Base-by-base conservation (phyloP, 2,888 invertebrate genomes). In the Nymphalis polychloros region DNA sequence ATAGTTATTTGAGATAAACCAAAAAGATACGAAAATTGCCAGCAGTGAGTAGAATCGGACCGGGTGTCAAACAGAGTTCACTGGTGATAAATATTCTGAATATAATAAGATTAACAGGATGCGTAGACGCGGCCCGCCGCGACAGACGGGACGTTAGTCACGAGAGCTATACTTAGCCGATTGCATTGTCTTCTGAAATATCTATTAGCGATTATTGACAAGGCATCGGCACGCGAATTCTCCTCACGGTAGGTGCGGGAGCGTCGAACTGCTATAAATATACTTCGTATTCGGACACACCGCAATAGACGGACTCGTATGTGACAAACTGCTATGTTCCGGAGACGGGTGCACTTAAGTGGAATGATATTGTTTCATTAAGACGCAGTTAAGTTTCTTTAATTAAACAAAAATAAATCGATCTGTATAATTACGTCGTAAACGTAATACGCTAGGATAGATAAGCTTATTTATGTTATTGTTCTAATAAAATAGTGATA, bases 151-250 rank as follows among this genome's bases (percentile, higher is more conserved):
- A 79, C 88, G 90, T 92, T 92, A 91, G 87, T 92, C 92, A 91
- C 90, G 75, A 77, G 83, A 73, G 78, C 90, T 92, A 92, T 86
- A 89, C 89, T 89, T 92, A 92, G 92, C 81, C 88, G 81, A 86
- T 87, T 88, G 92, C 90, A 92, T 92, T 92, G 92, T 92, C 90
- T 90, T 92, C 92, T 92, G 88, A 91, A 90, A 92, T 91, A 89
- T 92, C 92, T 92, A 92, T 92, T 92, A 92, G 89, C 87, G 88
- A 92, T 92, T 92, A 92, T 92, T 92, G 92, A 92, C 92, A 91
- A 89, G 90, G 89, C 89, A 92, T 91, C 90, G 91, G 92, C 88
- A 91, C 84, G 92, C 91, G 84, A 90, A 87, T 91, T 86, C 88
- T 87, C 82, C 84, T 82, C 82, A 85, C 86, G 84, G 88, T 89